Base-by-base conservation (phyloP, 2,888 invertebrate species). In the Elaeidobius kamerunicus region DNA sequence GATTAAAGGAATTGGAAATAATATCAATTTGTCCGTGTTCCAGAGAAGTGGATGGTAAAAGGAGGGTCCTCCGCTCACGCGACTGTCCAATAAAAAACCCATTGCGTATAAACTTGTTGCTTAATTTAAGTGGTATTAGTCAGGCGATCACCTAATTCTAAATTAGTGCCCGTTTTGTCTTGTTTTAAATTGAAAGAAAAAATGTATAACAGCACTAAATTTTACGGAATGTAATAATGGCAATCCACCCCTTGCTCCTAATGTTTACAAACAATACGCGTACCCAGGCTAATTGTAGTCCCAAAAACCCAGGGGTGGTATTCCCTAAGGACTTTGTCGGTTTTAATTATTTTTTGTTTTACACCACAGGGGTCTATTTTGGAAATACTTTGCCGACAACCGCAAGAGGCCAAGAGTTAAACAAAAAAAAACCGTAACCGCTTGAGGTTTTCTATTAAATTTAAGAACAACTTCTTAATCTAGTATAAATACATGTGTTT, bases 81-180 rank as follows among this genome's bases (percentile, higher is more conserved):
- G 58, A 63, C 52, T 42, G 11, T 50, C 38, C 56, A 53, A 56
- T 56, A 56, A 56, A 54, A 54, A 56, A 59, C 42, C 58, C 58
- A 64, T 65, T 64, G 64, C 64, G 48, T 42, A 47, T 39, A 40
- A 52, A 52, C 49, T 52, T 56, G 56, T 56, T 53, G 52, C 56
- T 49, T 53, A 53, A 56, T 50, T 50, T 53, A 48, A 56, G 52
- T 50, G 56, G 27, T 20, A 44, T 45, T 17, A 41, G 50, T 56
- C 56, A 53, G 53, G 56, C 56, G 53, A 56, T 41, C 27, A 17
- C 16, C 19, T 55, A 52, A 52, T 52, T 46, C 47, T 40, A 52
- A 52, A 15, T 51, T 51, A 28, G 34, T 45, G 45, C 12, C 12
- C 45, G 12, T 16, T 28, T 36, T 27, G 16, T 38, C 28, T 27